Conservation (phyloP, 2,888 invertebrate genomes). For the Drosophila kambysellisi region DNA sequence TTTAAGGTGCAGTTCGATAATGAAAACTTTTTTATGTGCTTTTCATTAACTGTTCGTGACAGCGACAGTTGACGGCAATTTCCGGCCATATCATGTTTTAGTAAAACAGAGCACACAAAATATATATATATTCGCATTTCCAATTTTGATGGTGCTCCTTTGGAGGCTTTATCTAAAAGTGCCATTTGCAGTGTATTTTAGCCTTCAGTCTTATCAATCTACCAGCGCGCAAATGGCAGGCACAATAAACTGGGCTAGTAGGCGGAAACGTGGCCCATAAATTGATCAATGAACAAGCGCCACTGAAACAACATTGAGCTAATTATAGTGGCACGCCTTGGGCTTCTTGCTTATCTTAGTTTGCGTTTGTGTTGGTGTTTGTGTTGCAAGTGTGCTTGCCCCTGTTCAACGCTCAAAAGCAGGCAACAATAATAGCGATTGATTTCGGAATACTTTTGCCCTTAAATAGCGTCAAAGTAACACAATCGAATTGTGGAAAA, state of each 20-base stretch:
- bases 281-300: slow-evolving; percentile 68
- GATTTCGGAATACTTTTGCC: slow-evolving; percentile 48
- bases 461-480: slow-evolving; percentile 1
- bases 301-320: slow-evolving; percentile 43
- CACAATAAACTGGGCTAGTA: slow-evolving; percentile 55
- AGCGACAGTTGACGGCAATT: slow-evolving; percentile 49
- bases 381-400: slow-evolving; percentile 2
- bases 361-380: slow-evolving; percentile 21
- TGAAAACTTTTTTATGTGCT: slow-evolving; percentile 22
- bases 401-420: slow-evolving; percentile 49
- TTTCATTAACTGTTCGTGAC: slow-evolving; percentile 18
- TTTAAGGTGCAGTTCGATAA: slow-evolving; percentile 21
- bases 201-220: slow-evolving; percentile 45
- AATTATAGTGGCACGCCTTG: slow-evolving; percentile 72
- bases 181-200: slow-evolving; percentile 45
- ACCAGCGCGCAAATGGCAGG: slow-evolving; percentile 18
- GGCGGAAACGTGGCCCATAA: slow-evolving; percentile 46
- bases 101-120: slow-evolving; percentile 2
- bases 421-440: slow-evolving; percentile 64
- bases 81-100: slow-evolving; percentile 33
- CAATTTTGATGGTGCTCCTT: slow-evolving; percentile 5
- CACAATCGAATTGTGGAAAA: slow-evolving; percentile 1
- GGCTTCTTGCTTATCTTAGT: slow-evolving; percentile 49
- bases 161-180: slow-evolving; percentile 47
- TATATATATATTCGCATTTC: slow-evolving; percentile 19